phyloP scores from a whole-genome alignment of 2,113 vertebrate species.

The Oenanthe melanoleuca region DNA sequence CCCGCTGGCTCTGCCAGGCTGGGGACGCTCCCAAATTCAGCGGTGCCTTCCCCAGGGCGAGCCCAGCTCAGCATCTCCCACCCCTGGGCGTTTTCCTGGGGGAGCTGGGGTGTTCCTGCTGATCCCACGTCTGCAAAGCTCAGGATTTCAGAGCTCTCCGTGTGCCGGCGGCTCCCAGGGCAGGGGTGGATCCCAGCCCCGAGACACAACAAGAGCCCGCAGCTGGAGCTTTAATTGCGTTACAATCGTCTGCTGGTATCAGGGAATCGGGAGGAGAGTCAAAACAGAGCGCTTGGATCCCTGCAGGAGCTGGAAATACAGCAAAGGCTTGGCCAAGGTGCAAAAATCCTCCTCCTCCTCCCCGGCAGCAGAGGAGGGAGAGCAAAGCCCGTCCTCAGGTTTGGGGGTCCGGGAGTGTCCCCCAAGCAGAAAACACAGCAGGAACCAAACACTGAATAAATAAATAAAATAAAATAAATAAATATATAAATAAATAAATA shows the following conservation, averaged over 20 bases:
- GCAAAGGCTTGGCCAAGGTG: not conserved
- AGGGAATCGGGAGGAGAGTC: not conserved
- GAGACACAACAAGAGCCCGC: conserved; percentile 14
- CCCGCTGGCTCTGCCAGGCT: not conserved
- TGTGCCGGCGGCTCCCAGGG: not conserved
- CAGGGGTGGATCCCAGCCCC: not conserved
- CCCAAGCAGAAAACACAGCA: not conserved
- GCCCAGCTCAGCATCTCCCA: not conserved
- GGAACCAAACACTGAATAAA: not conserved
- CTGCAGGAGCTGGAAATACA: not conserved
- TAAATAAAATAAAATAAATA: not conserved
- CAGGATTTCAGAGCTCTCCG: not conserved
- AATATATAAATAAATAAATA: not conserved
- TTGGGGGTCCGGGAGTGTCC: not conserved
- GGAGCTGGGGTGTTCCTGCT: rapidly evolving
- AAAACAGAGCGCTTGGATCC: not conserved
- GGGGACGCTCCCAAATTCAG: not conserved
- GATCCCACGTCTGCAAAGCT: not conserved
- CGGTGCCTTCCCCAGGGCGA: rapidly evolving
- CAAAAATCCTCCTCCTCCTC: not conserved
- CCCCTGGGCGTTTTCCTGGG: not conserved
- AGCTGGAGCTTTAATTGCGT: not conserved
- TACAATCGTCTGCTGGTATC: not conserved
- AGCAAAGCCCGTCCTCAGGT: not conserved
- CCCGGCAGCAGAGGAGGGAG: not conserved